Base-by-base conservation (phyloP, 2,797 vertebrate genomes). In the Odontamblyopus rebecca region DNA sequence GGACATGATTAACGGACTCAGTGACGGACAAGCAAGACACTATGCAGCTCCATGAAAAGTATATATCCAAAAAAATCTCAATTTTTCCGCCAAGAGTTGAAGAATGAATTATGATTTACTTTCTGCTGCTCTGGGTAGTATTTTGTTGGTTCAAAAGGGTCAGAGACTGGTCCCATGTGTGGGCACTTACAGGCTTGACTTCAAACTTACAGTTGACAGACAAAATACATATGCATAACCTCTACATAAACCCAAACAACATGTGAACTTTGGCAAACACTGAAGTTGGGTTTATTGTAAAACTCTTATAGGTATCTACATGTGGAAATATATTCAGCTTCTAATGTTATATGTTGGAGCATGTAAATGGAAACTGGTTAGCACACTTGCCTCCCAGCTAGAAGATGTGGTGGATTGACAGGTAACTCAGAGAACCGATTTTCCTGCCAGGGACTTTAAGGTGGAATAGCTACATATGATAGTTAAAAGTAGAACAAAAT, bases 131-230 rank as follows among this genome's bases (percentile, higher is more conserved):
- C 75, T 67, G 32, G 69, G 30, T 29, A 67, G 61, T 68, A 50
- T 81, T 83, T 84, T 84, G 73, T 82, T 81, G 74, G 82, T 82
- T 84, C 80, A 83, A 81, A 82, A 74, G 68, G 4, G 57, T 60
- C 82, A 32, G 15, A 18, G 29, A 27, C 26, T 77, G 9, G 71
- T 60, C 68, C 73, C 78, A 78, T 76, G 65, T 88, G 80, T 80
- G 48, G 82, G 73, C 82, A 74, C 59, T 80, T 77, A 68, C 1
- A 61, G 67, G 67, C 71, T 65, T 77, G 67, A 75, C 41, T 19
- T 51, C 51, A 69, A 38, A 15, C 51, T 19, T 12, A 64, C 71
- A 65, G 23, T 1, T 50, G 65, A 73, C 38, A 48, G 44, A 67
- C 53, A 32, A 57, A 70, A 71, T 70, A 64, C 27, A 69, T 66